A percentile compares a stretch with the other conserved stretches of the same genome.
Conservation (phyloP, 2,113 vertebrate genomes). For the Scalopus aquaticus region DNA sequence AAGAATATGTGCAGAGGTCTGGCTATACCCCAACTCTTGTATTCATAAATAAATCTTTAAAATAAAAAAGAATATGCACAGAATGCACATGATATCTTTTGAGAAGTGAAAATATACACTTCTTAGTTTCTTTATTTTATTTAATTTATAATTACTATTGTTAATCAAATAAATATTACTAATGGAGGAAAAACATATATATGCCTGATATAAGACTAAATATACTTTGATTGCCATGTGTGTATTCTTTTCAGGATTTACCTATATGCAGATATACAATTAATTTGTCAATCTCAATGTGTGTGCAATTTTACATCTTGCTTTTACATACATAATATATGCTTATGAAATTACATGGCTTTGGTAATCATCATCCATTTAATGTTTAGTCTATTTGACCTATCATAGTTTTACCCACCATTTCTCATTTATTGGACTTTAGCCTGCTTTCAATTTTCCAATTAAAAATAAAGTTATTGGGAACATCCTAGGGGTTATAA, state of each 20-base stretch:
- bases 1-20: no score
- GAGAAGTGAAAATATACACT: not conserved
- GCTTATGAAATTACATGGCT: not conserved
- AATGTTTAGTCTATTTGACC: not conserved
- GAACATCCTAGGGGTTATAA: not conserved
- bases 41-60: no score
- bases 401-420: not conserved
- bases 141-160: constrained; percentile 5
- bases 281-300: not conserved
- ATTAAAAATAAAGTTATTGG: constrained; percentile 29
- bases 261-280: not conserved
- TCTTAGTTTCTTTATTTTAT: not conserved
- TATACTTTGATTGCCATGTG: not conserved
- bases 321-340: not conserved
- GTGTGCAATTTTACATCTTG: not conserved
- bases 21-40: no score
- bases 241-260: not conserved
- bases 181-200: not conserved
- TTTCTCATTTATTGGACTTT: not conserved
- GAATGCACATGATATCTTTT: not conserved
- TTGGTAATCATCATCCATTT: not conserved
- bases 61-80: no score
- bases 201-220: not conserved
- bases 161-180: not conserved
- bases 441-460: not conserved